Evolutionary conservation across 1,140 invertebrate species (phyloP), one percentile per base, ranked within the genome.

Genomic region (Leucophenga varia): DNA sequence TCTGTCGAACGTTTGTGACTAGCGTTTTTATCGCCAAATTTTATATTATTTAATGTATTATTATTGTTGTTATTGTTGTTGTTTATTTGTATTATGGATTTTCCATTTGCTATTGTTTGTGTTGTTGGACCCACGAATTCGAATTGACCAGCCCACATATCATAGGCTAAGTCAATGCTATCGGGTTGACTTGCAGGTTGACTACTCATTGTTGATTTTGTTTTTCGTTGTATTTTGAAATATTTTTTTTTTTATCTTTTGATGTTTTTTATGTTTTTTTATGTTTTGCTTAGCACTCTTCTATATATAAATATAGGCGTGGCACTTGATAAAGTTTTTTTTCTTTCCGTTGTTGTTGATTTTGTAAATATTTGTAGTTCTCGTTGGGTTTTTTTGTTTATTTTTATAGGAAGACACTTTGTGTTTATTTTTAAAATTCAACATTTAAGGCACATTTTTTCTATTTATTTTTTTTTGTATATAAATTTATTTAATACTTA

Each of bases 141-240:
- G 72, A 91, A 91, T 77, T 91, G 89, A 35, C 88, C 89, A 68
- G 90, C 86, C 88, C 88, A 90, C 80, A 90, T 84, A 70, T 91
- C 89, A 75, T 88, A 88, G 71, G 89, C 88, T 64, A 90, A 77
- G 51, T 86, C 85, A 47, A 81, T 77, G 55, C 79, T 81, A 59
- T 82, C 78, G 55, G 71, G 64, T 50, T 75, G 64, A 48, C 68
- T 70, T 50, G 65, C 59, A 49, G 72, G 61, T 67, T 72, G 64
- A 68, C 67, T 72, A 68, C 64, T 73, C 75, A 77, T 77, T 57
- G 55, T 70, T 72, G 60, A 30, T 43, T 48, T 30, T 18, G 32
- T 30, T n/a, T n/a, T n/a, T n/a, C n/a, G n/a, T n/a, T n/a, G n/a
- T n/a, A n/a, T n/a, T n/a, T n/a, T n/a, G n/a, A n/a, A n/a, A n/a